These are phyloP conservation scores for Andrena minutula DNA, from an alignment of 2,888 invertebrate species.

Conservation along the genomic window DNA sequence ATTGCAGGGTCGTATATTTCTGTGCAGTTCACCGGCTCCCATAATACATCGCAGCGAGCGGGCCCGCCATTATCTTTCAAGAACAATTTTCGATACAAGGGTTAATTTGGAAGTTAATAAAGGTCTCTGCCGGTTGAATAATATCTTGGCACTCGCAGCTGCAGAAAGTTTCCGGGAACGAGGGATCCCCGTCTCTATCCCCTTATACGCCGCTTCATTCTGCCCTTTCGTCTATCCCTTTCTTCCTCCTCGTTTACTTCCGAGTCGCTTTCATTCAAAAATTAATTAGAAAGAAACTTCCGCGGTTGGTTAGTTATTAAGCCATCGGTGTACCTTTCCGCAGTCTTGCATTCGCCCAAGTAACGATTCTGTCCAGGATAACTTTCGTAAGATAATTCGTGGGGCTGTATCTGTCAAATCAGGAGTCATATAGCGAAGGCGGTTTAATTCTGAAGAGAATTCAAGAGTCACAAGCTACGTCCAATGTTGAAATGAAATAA, in stretches of 20 bases:
- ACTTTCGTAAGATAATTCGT: not conserved
- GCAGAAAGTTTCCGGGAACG: constrained; percentile 61
- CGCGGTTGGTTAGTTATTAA: constrained; percentile 48
- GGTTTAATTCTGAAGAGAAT: too few species aligned
- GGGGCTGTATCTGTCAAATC: not conserved
- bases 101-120: constrained; percentile 70
- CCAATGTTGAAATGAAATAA: too few species aligned
- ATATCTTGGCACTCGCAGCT: constrained; percentile 65
- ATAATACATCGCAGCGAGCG: constrained; percentile 22
- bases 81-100: constrained; percentile 66
- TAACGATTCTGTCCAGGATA: constrained; percentile 8
- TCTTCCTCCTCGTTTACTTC: constrained; percentile 14
- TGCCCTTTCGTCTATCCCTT: not conserved
- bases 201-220: constrained; percentile 24
- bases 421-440: too few species aligned
- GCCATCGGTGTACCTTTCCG: constrained; percentile 28
- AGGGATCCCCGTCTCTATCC: constrained; percentile 27
- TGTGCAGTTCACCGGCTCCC: not conserved
- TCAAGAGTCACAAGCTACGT: too few species aligned
- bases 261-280: constrained; percentile 69
- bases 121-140: constrained; percentile 61
- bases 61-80: constrained; percentile 30
- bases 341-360: constrained; percentile 7
- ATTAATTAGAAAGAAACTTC: constrained; percentile 70
- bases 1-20: not conserved